phyloP scores from a whole-genome alignment of 2,888 invertebrate species.

The Himalopsyche kuldschensis region DNA sequence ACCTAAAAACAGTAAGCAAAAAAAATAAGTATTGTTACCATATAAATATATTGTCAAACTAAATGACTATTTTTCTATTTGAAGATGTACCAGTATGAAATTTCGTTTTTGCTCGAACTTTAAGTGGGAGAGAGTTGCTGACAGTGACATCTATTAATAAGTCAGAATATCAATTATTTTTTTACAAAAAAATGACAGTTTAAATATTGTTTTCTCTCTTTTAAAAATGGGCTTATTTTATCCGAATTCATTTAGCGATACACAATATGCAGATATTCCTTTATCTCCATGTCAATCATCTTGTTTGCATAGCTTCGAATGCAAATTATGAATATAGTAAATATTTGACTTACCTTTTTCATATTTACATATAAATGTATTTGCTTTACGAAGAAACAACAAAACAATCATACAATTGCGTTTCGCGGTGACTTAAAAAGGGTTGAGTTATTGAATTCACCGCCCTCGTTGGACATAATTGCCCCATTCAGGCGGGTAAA shows the following conservation, averaged over 20 bases:
- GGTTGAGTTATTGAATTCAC: neutral
- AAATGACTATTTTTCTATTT: too few relatives aligned
- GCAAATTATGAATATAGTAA: conserved; percentile 8
- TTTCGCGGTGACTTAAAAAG: neutral
- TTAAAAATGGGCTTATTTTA: too few relatives aligned
- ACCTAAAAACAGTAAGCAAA: too few relatives aligned
- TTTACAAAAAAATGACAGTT: too few relatives aligned
- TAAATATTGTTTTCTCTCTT: too few relatives aligned
- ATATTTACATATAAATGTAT: conserved; percentile 17
- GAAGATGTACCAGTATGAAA: too few relatives aligned
- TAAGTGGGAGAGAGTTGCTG: too few relatives aligned
- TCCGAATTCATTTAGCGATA: neutral
- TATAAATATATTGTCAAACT: too few relatives aligned
- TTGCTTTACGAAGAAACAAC: conserved; percentile 6
- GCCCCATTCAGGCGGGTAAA: neutral
- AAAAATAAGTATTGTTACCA: too few relatives aligned
- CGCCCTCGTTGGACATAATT: neutral
- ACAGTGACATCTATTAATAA: too few relatives aligned
- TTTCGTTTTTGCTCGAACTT: too few relatives aligned
- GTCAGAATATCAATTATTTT: too few relatives aligned
- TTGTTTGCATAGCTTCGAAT: conserved; percentile 2
- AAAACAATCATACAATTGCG: neutral
- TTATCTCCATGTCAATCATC: conserved; percentile 20
- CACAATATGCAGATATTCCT: conserved; percentile 1
- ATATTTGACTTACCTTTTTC: neutral